These are phyloP conservation scores for Anguilla marmorata DNA, from an alignment of 2,797 vertebrate species.

Conservation along the genomic window DNA sequence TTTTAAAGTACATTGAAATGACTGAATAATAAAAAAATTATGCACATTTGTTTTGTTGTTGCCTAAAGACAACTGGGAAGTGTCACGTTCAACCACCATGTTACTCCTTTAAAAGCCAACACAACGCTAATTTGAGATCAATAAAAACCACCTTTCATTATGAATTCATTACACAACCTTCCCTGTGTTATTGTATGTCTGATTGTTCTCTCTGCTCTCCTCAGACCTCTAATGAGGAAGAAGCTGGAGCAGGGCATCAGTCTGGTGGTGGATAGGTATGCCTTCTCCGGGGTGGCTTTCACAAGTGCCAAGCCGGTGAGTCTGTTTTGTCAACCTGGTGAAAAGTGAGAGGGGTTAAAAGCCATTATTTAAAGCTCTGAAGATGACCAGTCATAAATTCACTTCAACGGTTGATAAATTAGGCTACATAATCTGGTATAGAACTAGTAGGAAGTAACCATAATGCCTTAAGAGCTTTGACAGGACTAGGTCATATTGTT, in stretches of 20 bases:
- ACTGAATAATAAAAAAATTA: too few species aligned
- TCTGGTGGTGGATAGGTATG: constrained; percentile 89
- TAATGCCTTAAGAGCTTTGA: neutral
- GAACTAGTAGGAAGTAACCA: neutral
- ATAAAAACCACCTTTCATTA: neutral
- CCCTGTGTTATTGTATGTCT: neutral
- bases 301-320: constrained; percentile 91
- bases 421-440: neutral
- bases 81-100: too few species aligned
- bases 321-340: constrained; percentile 27
- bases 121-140: neutral
- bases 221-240: constrained; percentile 83
- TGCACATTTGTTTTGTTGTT: too few species aligned
- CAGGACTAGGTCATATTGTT: too few species aligned
- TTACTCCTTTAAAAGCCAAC: too few species aligned
- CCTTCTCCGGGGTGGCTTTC: constrained; percentile 95
- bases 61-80: too few species aligned
- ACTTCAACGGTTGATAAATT: neutral
- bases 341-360: neutral
- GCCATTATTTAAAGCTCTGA: neutral
- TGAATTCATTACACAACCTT: neutral
- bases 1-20: too few species aligned
- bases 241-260: constrained; percentile 84
- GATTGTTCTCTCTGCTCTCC: constrained; percentile 36
- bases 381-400: neutral